phyloP scores from a whole-genome alignment of 2,888 invertebrate genomes.

The Nasonovia ribisnigri region DNA sequence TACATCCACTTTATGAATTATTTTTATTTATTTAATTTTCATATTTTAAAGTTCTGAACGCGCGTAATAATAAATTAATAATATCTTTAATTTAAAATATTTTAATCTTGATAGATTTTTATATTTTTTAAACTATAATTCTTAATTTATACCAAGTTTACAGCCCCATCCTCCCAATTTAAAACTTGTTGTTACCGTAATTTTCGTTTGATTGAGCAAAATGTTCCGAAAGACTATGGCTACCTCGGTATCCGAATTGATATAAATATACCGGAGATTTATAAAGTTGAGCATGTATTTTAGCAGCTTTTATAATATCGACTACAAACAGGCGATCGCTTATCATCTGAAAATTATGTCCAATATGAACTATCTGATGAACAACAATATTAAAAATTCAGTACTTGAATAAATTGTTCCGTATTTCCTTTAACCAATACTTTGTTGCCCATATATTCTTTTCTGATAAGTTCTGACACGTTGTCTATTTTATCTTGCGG shows the following conservation, averaged over 20 bases:
- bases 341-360: slow-evolving; percentile 68
- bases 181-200: slow-evolving; percentile 72
- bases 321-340: slow-evolving; percentile 68
- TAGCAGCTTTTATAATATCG: slow-evolving; percentile 68
- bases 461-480: slow-evolving; percentile 66
- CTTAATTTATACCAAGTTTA: no score
- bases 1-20: no score
- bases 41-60: no score
- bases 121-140: no score
- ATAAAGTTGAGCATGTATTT: slow-evolving; percentile 67
- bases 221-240: slow-evolving; percentile 69
- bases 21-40: no score
- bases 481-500: slow-evolving; percentile 62
- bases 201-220: slow-evolving; percentile 72
- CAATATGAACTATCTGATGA: background rate
- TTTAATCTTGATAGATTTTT: no score
- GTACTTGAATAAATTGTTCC: slow-evolving; percentile 60
- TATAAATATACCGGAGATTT: slow-evolving; percentile 68
- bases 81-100: no score
- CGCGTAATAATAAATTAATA: no score
- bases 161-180: no score
- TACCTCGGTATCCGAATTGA: slow-evolving; percentile 68
- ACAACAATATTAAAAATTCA: background rate
- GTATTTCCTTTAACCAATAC: slow-evolving; percentile 72
- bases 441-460: slow-evolving; percentile 67